Conservation (phyloP, 2,113 vertebrate species). For the Apaloderma vittatum region DNA sequence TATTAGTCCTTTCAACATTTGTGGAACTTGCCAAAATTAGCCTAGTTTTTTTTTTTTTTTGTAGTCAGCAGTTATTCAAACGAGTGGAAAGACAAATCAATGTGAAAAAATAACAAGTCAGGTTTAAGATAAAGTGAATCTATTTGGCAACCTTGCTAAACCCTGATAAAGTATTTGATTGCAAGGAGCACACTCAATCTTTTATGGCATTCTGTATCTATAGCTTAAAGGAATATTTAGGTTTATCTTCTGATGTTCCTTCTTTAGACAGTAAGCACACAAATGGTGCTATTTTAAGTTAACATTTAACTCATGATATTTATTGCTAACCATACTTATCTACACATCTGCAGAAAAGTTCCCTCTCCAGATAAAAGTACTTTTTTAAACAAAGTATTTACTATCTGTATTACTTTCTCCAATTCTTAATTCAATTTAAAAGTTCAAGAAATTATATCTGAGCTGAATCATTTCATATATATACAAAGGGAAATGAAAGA, state of each 20-base stretch:
- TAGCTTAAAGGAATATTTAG: not conserved
- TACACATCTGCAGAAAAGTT: not conserved
- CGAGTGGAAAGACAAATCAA: not conserved
- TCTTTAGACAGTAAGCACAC: not conserved
- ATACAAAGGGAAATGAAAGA: not conserved
- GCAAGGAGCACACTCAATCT: not conserved
- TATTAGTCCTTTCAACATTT: not conserved
- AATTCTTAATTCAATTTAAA: not conserved
- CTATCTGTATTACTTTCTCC: not conserved
- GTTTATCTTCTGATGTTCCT: not conserved
- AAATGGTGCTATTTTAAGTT: not conserved
- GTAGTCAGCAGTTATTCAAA: not conserved
- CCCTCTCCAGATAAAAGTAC: not conserved
- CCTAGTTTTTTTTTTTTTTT: not conserved
- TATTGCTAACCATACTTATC: not conserved
- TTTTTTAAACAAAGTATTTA: not conserved
- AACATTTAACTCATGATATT: slow-evolving; percentile 3
- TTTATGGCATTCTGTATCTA: not conserved
- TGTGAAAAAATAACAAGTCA: not conserved
- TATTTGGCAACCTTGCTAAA: not conserved
- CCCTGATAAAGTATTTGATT: not conserved
- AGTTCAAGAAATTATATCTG: not conserved
- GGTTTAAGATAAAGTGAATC: not conserved
- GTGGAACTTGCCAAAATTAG: not conserved
- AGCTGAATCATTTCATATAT: not conserved